phyloP scores from a whole-genome alignment of 1,140 invertebrate species.

The Chironomus tepperi region DNA sequence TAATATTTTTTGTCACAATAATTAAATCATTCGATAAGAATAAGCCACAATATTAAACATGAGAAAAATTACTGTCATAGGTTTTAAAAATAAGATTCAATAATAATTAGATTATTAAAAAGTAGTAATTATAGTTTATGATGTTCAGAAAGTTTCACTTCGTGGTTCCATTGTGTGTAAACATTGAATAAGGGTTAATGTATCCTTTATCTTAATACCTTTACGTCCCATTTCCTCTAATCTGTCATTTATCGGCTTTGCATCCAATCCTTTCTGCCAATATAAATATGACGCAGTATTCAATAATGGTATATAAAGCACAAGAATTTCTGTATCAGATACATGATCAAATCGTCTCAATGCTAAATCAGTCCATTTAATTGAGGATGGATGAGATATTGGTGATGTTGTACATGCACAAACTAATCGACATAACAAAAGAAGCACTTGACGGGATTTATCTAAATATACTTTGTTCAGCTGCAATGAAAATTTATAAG shows the following conservation, averaged over 20 bases:
- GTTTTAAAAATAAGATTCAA: too few relatives aligned
- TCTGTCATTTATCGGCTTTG: conserved; percentile 48
- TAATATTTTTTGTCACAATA: background rate
- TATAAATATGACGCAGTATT: conserved; percentile 57
- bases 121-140: background rate
- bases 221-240: conserved; percentile 48
- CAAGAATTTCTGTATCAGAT: conserved; percentile 53
- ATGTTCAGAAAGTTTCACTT: conserved; percentile 34
- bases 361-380: conserved; percentile 60
- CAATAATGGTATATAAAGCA: conserved; percentile 60
- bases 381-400: conserved; percentile 47
- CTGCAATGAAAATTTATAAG: background rate
- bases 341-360: conserved; percentile 54
- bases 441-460: conserved; percentile 53
- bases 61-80: too few relatives aligned
- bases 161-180: conserved; percentile 44
- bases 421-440: conserved; percentile 62
- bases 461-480: conserved; percentile 50
- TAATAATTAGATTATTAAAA: background rate
- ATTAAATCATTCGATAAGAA: background rate
- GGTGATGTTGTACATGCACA: conserved; percentile 43
- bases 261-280: conserved; percentile 54
- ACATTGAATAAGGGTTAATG: conserved; percentile 47
- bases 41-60: background rate
- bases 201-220: conserved; percentile 51